Evolutionary conservation across 2,888 invertebrate genomes (phyloP).

Genomic region (Drosophila barbarae): DNA sequence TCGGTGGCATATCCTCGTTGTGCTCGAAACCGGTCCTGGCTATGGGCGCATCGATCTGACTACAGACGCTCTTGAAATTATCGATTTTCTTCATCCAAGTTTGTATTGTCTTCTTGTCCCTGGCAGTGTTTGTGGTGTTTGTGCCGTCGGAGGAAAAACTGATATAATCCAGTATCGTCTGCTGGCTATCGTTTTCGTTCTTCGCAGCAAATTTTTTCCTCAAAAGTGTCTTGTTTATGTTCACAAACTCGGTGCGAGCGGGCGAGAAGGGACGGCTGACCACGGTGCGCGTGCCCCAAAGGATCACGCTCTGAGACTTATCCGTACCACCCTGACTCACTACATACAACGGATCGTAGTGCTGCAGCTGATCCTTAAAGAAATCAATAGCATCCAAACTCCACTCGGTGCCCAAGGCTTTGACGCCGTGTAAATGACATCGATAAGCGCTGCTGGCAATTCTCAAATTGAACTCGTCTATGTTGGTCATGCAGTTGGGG

Average conservation of each 20-base stretch:
- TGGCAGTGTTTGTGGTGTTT: neutral
- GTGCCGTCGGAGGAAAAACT: neutral
- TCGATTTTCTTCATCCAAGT: constrained; percentile 3
- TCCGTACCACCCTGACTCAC: constrained; percentile 48
- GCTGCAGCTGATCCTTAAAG: constrained; percentile 81
- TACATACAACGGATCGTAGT: constrained; percentile 79
- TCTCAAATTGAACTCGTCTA: constrained; percentile 81
- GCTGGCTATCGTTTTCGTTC: neutral
- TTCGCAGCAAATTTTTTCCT: constrained; percentile 83
- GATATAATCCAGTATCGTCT: neutral
- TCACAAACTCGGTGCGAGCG: constrained; percentile 82
- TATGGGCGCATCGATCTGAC: neutral
- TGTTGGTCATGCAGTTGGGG: constrained; percentile 79
- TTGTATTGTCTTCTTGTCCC: neutral
- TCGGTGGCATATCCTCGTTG: constrained; percentile 49
- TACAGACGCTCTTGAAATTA: too few relatives aligned
- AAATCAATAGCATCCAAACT: constrained; percentile 81
- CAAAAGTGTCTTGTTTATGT: constrained; percentile 84
- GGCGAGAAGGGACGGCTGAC: constrained; percentile 85
- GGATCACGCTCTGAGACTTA: constrained; percentile 78
- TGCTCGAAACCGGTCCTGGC: neutral
- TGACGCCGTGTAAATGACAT: constrained; percentile 86
- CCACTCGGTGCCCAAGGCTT: constrained; percentile 84
- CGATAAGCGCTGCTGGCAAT: constrained; percentile 83
- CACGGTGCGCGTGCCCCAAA: constrained; percentile 84